Base-by-base conservation (phyloP, 1,140 invertebrate genomes). In the Coelopa frigida region DNA sequence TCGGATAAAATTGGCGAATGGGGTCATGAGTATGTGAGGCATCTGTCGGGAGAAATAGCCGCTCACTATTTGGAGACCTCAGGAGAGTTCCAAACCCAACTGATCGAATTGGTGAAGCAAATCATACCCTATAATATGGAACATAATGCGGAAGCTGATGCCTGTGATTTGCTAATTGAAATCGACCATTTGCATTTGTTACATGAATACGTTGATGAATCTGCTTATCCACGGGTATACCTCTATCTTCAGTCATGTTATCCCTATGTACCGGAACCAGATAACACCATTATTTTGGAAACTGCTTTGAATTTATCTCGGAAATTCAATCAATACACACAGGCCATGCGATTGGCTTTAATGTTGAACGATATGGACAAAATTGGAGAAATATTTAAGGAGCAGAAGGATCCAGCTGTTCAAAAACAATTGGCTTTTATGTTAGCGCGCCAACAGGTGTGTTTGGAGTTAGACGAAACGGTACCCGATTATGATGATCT, bases 121-220 rank as follows among this genome's bases (percentile, higher is more conserved):
- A 95, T 99, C 47, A 84, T 99, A 15, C 84, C 90, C 1, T 98
- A 98, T 66, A 93, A 98, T 58, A 98, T 99, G 94, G 81, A 84
- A 48, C 96, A 99, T 61, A 99, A 99, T 73, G 95, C 97, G 10
- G 97, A 99, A 74, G 94, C 96, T 0, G 96, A 99, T 73, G 95
- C 95, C 2, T 99, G 95, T 70, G 97, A 99, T 76, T 75, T 99
- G 15, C 73, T 99, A 0, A 98, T 99, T 87, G 97, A 99, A 75
- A 94, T 98, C 54, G 95, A 99, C 65, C 78, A 80, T 45, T 74
- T 99, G 21, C 89, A 95, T 63, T 70, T 98, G 12, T 73, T 99
- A 0, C 82, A 89, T 38, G 77, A 94, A 37, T 93, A 92, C 66
- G 94, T 98, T 50, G 94, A 98, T 66, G 81, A 87, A 64, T 86